A percentile compares a stretch with the other conserved stretches of the same genome.
phyloP scores from a whole-genome alignment of 2,113 vertebrate genomes.

The Nicator chloris region DNA sequence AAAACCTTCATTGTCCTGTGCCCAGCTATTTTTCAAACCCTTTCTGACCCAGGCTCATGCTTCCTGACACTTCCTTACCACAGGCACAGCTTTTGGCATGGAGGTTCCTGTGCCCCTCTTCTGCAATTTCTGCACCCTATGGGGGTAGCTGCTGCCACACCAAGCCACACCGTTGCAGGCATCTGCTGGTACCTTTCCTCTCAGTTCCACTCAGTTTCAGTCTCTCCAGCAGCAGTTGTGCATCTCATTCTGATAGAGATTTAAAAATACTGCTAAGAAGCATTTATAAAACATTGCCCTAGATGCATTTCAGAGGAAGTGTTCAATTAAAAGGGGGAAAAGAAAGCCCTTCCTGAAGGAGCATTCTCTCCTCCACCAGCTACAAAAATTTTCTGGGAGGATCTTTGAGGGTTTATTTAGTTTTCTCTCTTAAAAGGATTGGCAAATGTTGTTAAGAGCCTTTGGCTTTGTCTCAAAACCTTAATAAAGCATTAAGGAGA shows the following conservation, averaged over 20 bases:
- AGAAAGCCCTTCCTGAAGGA: neutral
- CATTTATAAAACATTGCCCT: neutral
- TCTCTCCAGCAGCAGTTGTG: neutral
- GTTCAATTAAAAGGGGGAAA: neutral
- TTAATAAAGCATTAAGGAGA: neutral
- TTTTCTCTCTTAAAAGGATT: neutral
- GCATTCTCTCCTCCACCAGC: neutral
- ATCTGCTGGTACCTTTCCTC: neutral
- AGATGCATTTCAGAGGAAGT: neutral
- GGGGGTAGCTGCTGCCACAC: neutral
- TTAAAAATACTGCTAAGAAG: neutral
- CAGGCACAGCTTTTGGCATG: neutral
- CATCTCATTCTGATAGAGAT: neutral
- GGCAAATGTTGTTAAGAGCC: neutral
- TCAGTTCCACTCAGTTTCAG: neutral
- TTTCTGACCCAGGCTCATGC: neutral
- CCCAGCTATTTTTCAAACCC: neutral
- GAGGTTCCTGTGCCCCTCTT: neutral
- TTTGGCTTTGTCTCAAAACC: conserved; percentile 2
- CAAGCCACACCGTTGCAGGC: neutral
- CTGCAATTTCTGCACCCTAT: too few relatives aligned
- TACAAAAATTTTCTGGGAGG: neutral
- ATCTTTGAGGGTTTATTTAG: neutral
- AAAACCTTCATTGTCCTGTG: neutral
- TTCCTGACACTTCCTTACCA: rapidly evolving